phyloP scores from a whole-genome alignment of 2,888 invertebrate genomes.

The Litoditis marina region DNA sequence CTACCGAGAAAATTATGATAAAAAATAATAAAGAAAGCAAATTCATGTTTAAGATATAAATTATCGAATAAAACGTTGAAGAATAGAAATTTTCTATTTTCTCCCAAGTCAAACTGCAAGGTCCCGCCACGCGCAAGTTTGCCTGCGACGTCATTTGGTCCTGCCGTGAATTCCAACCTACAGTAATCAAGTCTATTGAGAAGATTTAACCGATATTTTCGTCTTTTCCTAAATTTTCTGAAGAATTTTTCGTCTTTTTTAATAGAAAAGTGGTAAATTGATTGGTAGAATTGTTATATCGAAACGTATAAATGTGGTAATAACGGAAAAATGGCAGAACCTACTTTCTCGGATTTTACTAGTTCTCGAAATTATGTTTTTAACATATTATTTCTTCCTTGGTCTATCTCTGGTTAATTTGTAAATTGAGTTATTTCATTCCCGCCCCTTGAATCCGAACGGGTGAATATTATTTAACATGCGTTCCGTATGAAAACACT shows the following conservation, averaged over 20 bases:
- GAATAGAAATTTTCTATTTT: neutral
- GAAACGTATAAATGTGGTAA: conserved; percentile 6
- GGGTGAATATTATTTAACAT: too few relatives aligned
- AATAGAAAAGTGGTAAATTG: too few relatives aligned
- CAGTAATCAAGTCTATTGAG: neutral
- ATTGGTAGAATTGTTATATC: too few relatives aligned
- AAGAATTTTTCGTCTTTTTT: too few relatives aligned
- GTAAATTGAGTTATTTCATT: neutral
- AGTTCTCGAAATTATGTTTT: conserved; percentile 17
- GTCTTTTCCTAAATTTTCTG: conserved; percentile 28
- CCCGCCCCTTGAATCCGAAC: too few relatives aligned
- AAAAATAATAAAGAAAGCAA: conserved; percentile 3
- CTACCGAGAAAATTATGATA: conserved; percentile 12
- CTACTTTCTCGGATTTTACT: too few relatives aligned
- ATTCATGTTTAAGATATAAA: neutral
- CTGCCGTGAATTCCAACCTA: conserved; percentile 3
- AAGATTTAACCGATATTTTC: conserved; percentile 10
- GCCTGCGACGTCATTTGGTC: conserved; percentile 14
- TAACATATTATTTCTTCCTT: neutral
- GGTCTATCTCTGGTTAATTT: conserved; percentile 1
- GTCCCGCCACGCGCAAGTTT: conserved; percentile 27
- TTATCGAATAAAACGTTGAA: neutral
- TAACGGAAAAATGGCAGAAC: too few relatives aligned
- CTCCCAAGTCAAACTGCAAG: conserved; percentile 25
- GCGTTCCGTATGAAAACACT: too few relatives aligned